A percentile compares a stretch with the other conserved stretches of the same genome.
phyloP scores from a whole-genome alignment of 37 sponge, comb jelly and placozoan species.

The Cladorhizidae sp. region DNA sequence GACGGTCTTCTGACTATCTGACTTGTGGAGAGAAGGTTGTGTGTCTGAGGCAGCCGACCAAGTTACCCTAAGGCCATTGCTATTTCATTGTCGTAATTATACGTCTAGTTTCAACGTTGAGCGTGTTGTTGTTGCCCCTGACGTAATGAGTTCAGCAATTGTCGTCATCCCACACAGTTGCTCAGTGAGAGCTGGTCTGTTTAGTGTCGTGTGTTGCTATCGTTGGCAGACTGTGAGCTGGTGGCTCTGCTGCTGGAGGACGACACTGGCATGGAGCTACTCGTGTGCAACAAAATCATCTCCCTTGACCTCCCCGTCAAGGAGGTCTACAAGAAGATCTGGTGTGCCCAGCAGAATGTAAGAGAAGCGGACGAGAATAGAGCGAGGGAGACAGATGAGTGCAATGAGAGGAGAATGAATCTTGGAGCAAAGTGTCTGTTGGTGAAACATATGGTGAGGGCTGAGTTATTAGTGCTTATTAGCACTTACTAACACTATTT shows the following conservation, averaged over 20 bases:
- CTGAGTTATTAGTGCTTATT: no score
- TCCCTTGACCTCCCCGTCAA: constrained; percentile 92
- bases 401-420: background rate
- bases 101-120: no score
- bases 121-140: no score
- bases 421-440: background rate
- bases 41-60: no score
- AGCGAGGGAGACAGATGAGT: background rate
- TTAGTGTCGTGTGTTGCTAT: no score
- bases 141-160: no score
- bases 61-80: no score
- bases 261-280: constrained; percentile 92
- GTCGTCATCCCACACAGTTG: background rate
- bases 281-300: constrained; percentile 94
- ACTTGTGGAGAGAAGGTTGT: no score
- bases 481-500: no score
- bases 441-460: background rate
- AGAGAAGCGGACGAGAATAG: background rate
- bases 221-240: constrained; percentile 94
- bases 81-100: no score
- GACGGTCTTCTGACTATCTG: no score
- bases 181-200: no score
- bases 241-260: constrained; percentile 95
- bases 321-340: constrained; percentile 95
- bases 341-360: constrained; percentile 76